These are phyloP conservation scores for Centrocercus urophasianus DNA, from an alignment of 2,113 vertebrate genomes.

Conservation along the genomic window DNA sequence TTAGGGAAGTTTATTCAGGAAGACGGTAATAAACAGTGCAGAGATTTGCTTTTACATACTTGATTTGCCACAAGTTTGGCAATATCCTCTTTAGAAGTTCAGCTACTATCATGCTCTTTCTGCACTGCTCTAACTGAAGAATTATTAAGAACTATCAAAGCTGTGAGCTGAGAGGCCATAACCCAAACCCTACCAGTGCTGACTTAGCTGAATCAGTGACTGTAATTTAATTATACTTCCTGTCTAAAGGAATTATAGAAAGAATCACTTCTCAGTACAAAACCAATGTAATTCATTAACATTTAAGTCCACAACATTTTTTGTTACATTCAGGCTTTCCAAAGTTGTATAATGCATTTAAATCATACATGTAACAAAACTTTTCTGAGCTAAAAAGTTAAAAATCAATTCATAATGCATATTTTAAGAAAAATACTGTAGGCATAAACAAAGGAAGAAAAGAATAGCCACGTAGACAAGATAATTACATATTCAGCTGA, in stretches of 20 bases:
- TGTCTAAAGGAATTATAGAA: neutral
- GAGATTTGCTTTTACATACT: neutral
- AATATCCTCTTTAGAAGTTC: neutral
- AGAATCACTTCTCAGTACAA: neutral
- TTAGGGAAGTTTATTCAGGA: neutral
- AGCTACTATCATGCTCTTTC: neutral
- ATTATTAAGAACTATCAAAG: neutral
- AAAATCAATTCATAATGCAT: neutral
- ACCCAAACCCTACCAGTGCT: neutral
- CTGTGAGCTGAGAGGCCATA: neutral
- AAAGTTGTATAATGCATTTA: accelerated
- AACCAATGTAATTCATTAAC: neutral
- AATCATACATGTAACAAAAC: accelerated
- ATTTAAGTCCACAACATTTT: neutral
- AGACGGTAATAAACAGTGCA: neutral
- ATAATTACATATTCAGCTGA: neutral
- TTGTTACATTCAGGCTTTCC: neutral
- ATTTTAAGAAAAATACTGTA: neutral
- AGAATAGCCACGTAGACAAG: accelerated
- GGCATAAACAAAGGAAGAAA: neutral
- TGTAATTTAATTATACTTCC: neutral
- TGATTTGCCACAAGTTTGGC: accelerated
- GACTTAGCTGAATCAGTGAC: neutral
- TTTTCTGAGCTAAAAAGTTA: neutral
- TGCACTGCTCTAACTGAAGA: neutral